These are phyloP conservation scores for Terebella lapidaria DNA, from an alignment of 2,888 invertebrate genomes.

Conservation along the genomic window DNA sequence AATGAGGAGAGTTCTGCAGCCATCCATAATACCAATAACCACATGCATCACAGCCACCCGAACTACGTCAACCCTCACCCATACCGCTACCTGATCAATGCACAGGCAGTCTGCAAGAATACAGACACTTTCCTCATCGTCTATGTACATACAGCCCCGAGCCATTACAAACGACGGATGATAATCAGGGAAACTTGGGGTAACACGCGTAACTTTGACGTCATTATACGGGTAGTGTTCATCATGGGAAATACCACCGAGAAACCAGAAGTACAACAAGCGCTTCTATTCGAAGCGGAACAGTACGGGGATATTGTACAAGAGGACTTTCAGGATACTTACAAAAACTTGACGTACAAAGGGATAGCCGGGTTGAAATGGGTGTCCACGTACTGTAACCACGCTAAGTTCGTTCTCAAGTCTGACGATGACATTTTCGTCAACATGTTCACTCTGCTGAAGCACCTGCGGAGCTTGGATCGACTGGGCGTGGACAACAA, in stretches of 20 bases:
- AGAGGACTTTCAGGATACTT: conserved; percentile 52
- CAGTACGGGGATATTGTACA: conserved; percentile 48
- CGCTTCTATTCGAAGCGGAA: conserved; percentile 37
- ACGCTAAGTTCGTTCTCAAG: conserved; percentile 51
- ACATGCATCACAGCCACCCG: not conserved
- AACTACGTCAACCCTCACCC: conserved; percentile 33
- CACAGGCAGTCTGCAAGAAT: conserved; percentile 25
- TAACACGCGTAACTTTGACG: conserved; percentile 27
- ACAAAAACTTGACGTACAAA: conserved; percentile 55
- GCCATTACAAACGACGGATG: conserved; percentile 44
- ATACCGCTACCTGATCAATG: conserved; percentile 35
- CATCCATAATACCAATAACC: not conserved
- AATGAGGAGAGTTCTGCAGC: not conserved
- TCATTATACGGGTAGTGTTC: conserved; percentile 34
- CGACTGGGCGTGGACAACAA: conserved; percentile 10
- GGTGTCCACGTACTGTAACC: conserved; percentile 48
- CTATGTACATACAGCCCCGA: conserved; percentile 50
- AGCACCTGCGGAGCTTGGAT: conserved; percentile 23
- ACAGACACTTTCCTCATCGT: conserved; percentile 34
- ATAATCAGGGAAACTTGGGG: conserved; percentile 51
- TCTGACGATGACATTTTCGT: conserved; percentile 56
- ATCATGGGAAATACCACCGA: conserved; percentile 22
- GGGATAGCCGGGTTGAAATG: conserved; percentile 53
- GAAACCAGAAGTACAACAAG: conserved; percentile 27
- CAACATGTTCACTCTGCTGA: conserved; percentile 53